Evolutionary conservation across 2,888 invertebrate species (phyloP).

Genomic region (Dilophus febrilis): DNA sequence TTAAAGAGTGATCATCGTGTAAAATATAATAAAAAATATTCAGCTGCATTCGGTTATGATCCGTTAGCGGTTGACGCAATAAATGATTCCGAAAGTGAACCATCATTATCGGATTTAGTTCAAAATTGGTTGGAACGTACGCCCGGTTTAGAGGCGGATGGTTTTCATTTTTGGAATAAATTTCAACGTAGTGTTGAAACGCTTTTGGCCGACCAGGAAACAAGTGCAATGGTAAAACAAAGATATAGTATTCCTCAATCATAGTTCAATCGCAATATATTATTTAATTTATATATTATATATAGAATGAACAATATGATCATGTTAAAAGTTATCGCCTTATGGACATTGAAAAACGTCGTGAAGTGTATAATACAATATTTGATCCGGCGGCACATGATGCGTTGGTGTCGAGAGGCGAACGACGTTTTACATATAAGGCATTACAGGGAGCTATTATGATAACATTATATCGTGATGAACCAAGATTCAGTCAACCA

Average conservation of each 20-base stretch:
- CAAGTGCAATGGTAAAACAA: slow-evolving; percentile 32
- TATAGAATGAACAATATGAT: slow-evolving; percentile 43
- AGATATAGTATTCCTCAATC: too few relatives aligned
- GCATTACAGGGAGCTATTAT: slow-evolving; percentile 95
- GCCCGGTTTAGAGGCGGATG: slow-evolving; percentile 69
- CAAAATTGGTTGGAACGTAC: slow-evolving; percentile 90
- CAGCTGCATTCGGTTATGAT: slow-evolving; percentile 67
- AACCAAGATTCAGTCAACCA: slow-evolving; percentile 94
- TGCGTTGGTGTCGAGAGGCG: slow-evolving; percentile 63
- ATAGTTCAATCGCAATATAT: too few relatives aligned
- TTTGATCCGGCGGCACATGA: slow-evolving; percentile 74
- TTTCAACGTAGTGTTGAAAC: slow-evolving; percentile 57
- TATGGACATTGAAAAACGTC: slow-evolving; percentile 58
- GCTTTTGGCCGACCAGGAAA: slow-evolving; percentile 51
- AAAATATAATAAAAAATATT: slow-evolving; percentile 86
- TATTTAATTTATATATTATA: too few relatives aligned
- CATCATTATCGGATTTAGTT: slow-evolving; percentile 69
- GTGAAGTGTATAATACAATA: slow-evolving; percentile 76
- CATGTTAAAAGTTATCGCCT: slow-evolving; percentile 44
- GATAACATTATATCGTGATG: slow-evolving; percentile 93
- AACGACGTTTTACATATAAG: slow-evolving; percentile 58
- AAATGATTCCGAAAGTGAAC: slow-evolving; percentile 62
- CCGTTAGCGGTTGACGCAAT: slow-evolving; percentile 38
- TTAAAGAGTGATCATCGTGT: slow-evolving; percentile 70
- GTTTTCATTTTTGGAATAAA: slow-evolving; percentile 90